A percentile compares a stretch with the other conserved stretches of the same genome.
Evolutionary conservation across 2,888 invertebrate species (phyloP).

Genomic region (Clanis bilineata): DNA sequence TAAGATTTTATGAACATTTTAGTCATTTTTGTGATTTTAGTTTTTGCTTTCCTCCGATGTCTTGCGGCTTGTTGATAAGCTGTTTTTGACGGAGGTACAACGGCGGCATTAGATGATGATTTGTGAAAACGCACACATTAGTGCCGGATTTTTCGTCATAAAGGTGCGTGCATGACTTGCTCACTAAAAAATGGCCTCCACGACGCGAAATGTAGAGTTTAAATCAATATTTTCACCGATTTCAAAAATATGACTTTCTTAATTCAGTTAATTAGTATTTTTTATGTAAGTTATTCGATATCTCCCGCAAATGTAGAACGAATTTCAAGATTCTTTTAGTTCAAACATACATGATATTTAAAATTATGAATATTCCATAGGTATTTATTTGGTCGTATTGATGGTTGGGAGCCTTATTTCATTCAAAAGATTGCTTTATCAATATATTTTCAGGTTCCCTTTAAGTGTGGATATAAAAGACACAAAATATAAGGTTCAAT

Average conservation of each 20-base stretch:
- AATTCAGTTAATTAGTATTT: too few relatives aligned
- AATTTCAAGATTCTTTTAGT: too few relatives aligned
- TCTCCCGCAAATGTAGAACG: too few relatives aligned
- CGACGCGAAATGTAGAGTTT: not conserved
- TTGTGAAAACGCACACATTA: slow-evolving; percentile 32
- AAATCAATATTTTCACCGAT: not conserved
- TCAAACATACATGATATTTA: too few relatives aligned
- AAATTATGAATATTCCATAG: too few relatives aligned
- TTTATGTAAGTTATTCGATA: too few relatives aligned
- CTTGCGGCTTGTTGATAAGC: not conserved
- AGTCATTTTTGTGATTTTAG: not conserved
- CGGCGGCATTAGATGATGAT: slow-evolving; percentile 35
- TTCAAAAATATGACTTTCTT: too few relatives aligned
- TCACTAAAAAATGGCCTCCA: not conserved
- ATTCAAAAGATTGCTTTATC: not conserved
- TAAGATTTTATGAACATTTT: not conserved
- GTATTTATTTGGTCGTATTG: too few relatives aligned
- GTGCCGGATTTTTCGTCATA: slow-evolving; percentile 27
- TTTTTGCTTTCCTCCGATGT: not conserved
- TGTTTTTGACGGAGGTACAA: slow-evolving; percentile 21
- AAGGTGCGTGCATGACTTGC: slow-evolving; percentile 12
- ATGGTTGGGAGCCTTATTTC: too few relatives aligned
- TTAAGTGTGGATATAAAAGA: not conserved
- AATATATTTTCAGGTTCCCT: not conserved
- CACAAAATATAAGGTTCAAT: not conserved